A percentile compares a stretch with the other conserved stretches of the same genome.
phyloP scores from a whole-genome alignment of 2,113 vertebrate genomes.

The Motacilla tschutschensis region DNA sequence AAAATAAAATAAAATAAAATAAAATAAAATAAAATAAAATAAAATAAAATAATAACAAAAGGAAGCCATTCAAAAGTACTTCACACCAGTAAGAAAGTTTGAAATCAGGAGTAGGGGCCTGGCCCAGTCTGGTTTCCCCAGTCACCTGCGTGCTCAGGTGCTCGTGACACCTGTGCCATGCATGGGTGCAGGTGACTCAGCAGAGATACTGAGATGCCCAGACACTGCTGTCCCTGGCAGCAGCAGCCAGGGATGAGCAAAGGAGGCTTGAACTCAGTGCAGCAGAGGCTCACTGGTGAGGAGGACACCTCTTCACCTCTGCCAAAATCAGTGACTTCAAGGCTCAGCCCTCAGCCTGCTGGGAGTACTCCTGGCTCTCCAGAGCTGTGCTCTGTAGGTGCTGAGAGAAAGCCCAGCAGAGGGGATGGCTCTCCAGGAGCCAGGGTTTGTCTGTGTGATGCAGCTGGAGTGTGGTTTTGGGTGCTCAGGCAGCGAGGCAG shows the following conservation, averaged over 20 bases:
- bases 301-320: background rate
- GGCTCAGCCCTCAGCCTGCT: background rate
- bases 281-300: background rate
- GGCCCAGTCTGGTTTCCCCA: background rate
- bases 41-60: background rate
- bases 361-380: background rate
- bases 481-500: fast-evolving
- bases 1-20: background rate
- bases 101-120: background rate
- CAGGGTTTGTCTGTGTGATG: fast-evolving
- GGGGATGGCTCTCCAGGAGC: background rate
- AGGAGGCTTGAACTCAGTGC: fast-evolving
- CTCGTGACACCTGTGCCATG: too few relatives aligned
- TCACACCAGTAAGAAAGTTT: background rate
- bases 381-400: background rate
- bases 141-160: background rate
- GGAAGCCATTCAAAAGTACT: background rate
- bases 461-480: background rate
- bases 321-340: background rate
- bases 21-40: background rate
- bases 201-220: background rate
- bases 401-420: background rate
- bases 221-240: background rate
- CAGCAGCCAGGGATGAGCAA: background rate
- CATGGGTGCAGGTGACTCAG: background rate